Conservation (phyloP, 2,113 vertebrate species). For the Paralichthys olivaceus region DNA sequence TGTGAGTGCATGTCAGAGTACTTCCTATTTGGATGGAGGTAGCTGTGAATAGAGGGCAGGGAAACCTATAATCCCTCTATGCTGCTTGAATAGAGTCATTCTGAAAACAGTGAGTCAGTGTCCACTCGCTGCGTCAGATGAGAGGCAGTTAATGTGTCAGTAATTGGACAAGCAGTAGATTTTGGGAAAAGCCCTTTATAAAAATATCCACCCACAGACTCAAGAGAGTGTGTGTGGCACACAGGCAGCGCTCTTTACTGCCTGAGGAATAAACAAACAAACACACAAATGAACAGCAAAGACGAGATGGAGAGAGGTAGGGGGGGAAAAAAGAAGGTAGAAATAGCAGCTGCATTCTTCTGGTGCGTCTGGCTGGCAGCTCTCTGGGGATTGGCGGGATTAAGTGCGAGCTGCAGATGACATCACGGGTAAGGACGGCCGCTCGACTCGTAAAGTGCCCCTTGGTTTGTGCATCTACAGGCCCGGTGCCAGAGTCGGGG, state of each 20-base stretch:
- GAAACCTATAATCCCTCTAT: conserved; percentile 88
- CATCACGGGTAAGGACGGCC: conserved; percentile 73
- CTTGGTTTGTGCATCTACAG: conserved; percentile 73
- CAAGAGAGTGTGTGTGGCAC: conserved; percentile 41
- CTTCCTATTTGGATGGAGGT: conserved; percentile 88
- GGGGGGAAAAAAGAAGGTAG: not conserved
- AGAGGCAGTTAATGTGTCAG: conserved; percentile 91
- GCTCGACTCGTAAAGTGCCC: conserved; percentile 76
- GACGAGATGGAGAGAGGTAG: conserved; percentile 28
- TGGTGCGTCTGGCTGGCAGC: conserved; percentile 60
- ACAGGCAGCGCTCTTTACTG: conserved; percentile 71
- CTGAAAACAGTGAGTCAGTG: conserved; percentile 91
- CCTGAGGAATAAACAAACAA: conserved; percentile 67
- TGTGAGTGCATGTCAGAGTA: conserved; percentile 92
- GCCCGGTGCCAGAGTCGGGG: conserved; percentile 73
- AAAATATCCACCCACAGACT: conserved; percentile 79
- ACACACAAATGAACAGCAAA: conserved; percentile 31
- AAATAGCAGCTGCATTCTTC: conserved; percentile 57
- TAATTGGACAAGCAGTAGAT: conserved; percentile 82
- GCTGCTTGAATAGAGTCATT: conserved; percentile 87
- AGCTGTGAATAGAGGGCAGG: conserved; percentile 86
- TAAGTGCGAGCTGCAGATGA: conserved; percentile 75
- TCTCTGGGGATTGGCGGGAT: conserved; percentile 65
- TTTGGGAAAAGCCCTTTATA: conserved; percentile 73
- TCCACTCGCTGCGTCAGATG: conserved; percentile 88